Base-by-base conservation (phyloP, 2,113 vertebrate genomes). In the Nanorana parkeri region DNA sequence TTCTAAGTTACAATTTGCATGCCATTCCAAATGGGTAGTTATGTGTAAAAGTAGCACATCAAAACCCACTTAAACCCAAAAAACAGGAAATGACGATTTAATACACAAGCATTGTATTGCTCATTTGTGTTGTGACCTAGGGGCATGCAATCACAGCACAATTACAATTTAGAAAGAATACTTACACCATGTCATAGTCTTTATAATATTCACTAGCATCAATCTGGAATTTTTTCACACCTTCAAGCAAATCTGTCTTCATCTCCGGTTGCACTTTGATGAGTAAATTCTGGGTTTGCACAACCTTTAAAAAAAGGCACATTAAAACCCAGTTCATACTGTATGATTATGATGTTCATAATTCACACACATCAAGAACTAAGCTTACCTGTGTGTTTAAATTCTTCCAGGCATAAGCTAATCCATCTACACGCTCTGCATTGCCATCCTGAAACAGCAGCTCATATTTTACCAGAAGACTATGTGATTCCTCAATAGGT, bases 401-500 rank as follows among this genome's bases (percentile, higher is more conserved):
- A 84, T 87, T 94, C 17, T 89, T 95, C 95, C 95, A 96, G 74
- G 88, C 89, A 84, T 96, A 96, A 21, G 87, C 88, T 79, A 96
- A 89, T 1, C 93, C 90, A 79, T 96, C 95, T 41, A 95, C 91
- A 20, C 87, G 91, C 84, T 96, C 95, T 0, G 91, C 85, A 52
- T 92, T 95, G 54, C 93, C 90, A 63, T 94, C 93, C 51, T 79
- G 89, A 83, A 92, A 94, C 26, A 88, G 76, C 6, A 96, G 88
- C 41, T 91, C 90, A 63, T 93, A 89, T 71, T 93, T 94, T 84
- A 92, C 91, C 26, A 96, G 92, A 20, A 96, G 87, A 26, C 91
- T 36, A 1, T 94, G 94, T 26, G 94, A 93, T 82, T 96, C 95
- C 83, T 96, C 95, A 78, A 95, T 87, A 7, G 91, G 94, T 20